Evolutionary conservation across 2,888 invertebrate genomes (phyloP), one percentile per base, ranked within the genome.

Genomic region (Pollenia labialis): DNA sequence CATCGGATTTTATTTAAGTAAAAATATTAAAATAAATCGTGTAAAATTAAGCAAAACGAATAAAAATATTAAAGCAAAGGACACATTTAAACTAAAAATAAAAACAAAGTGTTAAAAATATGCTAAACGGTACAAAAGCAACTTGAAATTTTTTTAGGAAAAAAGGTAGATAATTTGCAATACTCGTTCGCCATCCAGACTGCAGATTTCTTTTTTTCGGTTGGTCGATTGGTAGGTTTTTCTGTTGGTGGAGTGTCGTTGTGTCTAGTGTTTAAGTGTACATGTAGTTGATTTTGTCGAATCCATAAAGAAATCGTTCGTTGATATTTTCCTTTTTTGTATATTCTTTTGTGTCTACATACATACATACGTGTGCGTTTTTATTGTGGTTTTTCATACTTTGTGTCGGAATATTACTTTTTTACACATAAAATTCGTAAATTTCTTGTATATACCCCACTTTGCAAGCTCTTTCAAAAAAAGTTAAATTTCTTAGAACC

Each of bases 1-100:
- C 89, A 88, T 90, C 89, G 89, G 87, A 74, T 77, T 32, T 81
- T 77, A 54, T 60, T 83, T 16, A 60, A 76, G 66, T 60, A 76
- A 16, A 66, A 81, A 48, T 44, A 64, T 56, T 7, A 52, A 48
- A 60, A 32, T 18, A 56, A 71, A 71, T 71, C 56, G 52, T 42
- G 7, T 50, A 68, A 74, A 72, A 50, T 32, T n/a, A 14, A 42
- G 16, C 2, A 32, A 56, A 71, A 50, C 50, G 10, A 50, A 12
- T 54, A 12, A 72, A 46, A 81, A 56, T n/a, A 23, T 48, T 32
- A 42, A 14, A 2, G 44, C 58, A 54, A 50, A 7, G 18, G 75
- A 58, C 11, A 0, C 12, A 46, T 9, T 48, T 10, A 46, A 71
- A 32, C 12, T n/a, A 46, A 60, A 48, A 50, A 0, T n/a, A 46